Evolutionary conservation across 2,888 invertebrate species (phyloP).

Genomic region (Dynastes grantii): DNA sequence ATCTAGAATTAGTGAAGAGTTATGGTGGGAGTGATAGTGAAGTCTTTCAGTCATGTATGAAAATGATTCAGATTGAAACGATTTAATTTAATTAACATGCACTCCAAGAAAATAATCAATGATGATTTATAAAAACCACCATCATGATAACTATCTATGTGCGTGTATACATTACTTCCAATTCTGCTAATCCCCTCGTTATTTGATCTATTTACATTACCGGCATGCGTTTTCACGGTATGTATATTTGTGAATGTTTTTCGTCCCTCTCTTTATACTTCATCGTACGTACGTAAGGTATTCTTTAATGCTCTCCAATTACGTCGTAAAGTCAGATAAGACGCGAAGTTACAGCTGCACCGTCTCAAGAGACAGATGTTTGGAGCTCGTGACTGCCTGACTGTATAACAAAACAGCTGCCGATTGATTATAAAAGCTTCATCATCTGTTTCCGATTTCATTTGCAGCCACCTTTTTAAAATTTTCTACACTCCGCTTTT

Average conservation of each 20-base stretch:
- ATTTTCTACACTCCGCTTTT: slow-evolving; percentile 18
- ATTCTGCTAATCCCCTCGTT: too few relatives aligned
- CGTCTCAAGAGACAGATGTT: slow-evolving; percentile 44
- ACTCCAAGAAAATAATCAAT: too few relatives aligned
- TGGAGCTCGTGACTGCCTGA: slow-evolving; percentile 38
- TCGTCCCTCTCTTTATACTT: too few relatives aligned
- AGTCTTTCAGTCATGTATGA: too few relatives aligned
- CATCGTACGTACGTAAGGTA: background rate
- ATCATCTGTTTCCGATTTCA: slow-evolving; percentile 47
- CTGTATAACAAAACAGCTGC: slow-evolving; percentile 42
- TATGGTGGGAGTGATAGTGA: too few relatives aligned
- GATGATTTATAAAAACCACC: too few relatives aligned
- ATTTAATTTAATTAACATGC: too few relatives aligned
- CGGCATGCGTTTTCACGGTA: background rate
- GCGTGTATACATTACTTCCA: too few relatives aligned
- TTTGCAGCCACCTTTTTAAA: slow-evolving; percentile 19
- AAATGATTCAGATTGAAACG: too few relatives aligned
- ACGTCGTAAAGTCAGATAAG: slow-evolving; percentile 23
- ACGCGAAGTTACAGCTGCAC: slow-evolving; percentile 41
- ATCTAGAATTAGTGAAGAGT: background rate
- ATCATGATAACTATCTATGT: too few relatives aligned
- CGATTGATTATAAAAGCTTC: slow-evolving; percentile 43
- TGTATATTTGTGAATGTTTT: background rate
- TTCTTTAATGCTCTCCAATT: slow-evolving; percentile 28
- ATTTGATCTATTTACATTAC: too few relatives aligned